phyloP scores from a whole-genome alignment of 2,113 vertebrate species.

The Suricata suricatta region DNA sequence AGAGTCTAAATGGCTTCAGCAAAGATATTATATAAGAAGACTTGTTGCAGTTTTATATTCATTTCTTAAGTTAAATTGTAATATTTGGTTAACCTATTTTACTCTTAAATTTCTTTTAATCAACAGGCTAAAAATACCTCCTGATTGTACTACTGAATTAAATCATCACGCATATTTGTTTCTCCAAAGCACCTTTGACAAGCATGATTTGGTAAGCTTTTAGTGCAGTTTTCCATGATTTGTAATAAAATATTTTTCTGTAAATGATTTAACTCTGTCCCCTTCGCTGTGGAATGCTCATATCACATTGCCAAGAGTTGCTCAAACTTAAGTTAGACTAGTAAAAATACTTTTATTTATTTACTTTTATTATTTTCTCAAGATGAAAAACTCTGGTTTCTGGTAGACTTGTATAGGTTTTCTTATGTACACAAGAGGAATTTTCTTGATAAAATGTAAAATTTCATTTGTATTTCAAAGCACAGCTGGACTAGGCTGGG shows the following conservation, averaged over 20 bases:
- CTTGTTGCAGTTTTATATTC: conserved; percentile 39
- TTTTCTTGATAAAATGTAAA: conserved; percentile 60
- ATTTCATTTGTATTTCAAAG: conserved; percentile 36
- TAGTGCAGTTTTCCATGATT: conserved; percentile 10
- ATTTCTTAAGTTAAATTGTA: conserved; percentile 68
- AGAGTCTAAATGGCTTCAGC: neutral
- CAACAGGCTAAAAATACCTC: conserved; percentile 93
- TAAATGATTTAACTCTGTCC: neutral
- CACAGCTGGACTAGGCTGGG: neutral
- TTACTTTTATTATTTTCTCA: conserved; percentile 39
- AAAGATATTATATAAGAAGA: neutral
- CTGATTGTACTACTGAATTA: conserved; percentile 97
- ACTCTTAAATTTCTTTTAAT: conserved; percentile 72
- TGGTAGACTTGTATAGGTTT: neutral
- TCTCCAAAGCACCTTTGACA: conserved; percentile 98
- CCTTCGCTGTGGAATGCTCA: neutral
- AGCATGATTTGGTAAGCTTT: conserved; percentile 96
- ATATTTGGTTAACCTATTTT: conserved; percentile 68
- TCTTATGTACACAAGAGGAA: neutral
- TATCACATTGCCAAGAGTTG: neutral
- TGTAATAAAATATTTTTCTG: neutral
- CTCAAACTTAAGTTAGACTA: neutral
- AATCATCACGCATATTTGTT: conserved; percentile 99
- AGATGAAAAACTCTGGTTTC: conserved; percentile 29
- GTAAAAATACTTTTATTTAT: conserved; percentile 28